Conservation (phyloP, 2,797 vertebrate species). For the Brachyrhaphis roseni region DNA sequence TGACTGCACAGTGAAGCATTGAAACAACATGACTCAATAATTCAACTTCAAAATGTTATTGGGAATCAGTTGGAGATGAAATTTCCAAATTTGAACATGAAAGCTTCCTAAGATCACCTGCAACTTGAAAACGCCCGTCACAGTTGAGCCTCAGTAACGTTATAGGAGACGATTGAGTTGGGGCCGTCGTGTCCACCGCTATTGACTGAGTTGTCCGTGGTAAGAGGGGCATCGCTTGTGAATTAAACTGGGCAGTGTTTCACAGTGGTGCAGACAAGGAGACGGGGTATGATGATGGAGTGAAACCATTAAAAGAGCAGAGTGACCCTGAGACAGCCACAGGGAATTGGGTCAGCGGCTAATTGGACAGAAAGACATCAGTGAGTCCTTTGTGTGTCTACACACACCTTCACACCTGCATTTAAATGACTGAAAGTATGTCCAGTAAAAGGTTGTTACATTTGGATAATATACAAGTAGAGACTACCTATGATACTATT, state of each 20-base stretch:
- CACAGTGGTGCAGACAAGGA: slow-evolving; percentile 58
- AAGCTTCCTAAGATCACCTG: not conserved
- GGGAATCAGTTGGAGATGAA: not conserved
- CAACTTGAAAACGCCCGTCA: slow-evolving; percentile 4
- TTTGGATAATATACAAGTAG: slow-evolving; percentile 6
- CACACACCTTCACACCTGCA: slow-evolving; percentile 23
- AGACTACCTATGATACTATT: slow-evolving; percentile 2
- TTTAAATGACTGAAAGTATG: slow-evolving; percentile 3
- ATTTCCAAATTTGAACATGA: not conserved
- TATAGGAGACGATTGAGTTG: not conserved
- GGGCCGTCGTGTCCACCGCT: slow-evolving; percentile 23
- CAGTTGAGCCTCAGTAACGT: slow-evolving; percentile 4
- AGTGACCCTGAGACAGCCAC: slow-evolving; percentile 58
- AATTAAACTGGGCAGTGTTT: slow-evolving; percentile 51
- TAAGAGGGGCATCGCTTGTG: slow-evolving; percentile 33
- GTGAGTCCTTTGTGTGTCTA: slow-evolving; percentile 18
- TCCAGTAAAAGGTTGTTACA: slow-evolving; percentile 5
- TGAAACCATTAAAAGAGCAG: slow-evolving; percentile 66
- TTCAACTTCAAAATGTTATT: not conserved
- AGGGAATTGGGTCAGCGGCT: slow-evolving; percentile 75
- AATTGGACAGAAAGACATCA: slow-evolving; percentile 75
- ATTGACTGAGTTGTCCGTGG: slow-evolving; percentile 63
- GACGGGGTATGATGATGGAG: slow-evolving; percentile 67
- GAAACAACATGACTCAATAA: not conserved
- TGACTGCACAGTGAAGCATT: not conserved